These are phyloP conservation scores for Dipodomys spectabilis DNA, from an alignment of 2,113 vertebrate species.

Conservation along the genomic window DNA sequence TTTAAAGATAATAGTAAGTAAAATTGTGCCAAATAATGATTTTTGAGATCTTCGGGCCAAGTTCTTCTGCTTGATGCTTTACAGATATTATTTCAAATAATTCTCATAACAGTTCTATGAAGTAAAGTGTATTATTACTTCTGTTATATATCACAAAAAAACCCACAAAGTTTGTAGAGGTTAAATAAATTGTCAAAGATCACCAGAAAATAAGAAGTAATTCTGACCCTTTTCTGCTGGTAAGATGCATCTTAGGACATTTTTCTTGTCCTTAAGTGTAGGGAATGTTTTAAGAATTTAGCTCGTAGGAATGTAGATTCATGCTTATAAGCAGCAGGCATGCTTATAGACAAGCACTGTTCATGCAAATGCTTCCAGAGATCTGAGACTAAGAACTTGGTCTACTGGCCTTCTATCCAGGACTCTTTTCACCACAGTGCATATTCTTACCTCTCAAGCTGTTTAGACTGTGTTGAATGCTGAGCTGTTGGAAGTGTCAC, in stretches of 20 bases:
- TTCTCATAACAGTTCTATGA: neutral
- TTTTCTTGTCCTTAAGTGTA: neutral
- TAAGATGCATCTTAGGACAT: neutral
- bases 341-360: conserved; percentile 15
- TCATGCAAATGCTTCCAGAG: neutral
- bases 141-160: neutral
- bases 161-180: neutral
- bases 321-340: neutral
- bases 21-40: neutral
- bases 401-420: conserved; percentile 27
- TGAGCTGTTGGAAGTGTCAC: conserved; percentile 46
- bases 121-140: neutral
- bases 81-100: neutral
- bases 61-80: neutral
- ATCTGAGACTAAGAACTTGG: neutral
- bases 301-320: neutral
- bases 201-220: neutral
- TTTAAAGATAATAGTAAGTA: neutral
- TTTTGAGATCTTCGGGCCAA: neutral
- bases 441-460: conserved; percentile 66
- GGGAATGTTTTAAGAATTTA: neutral
- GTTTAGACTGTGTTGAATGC: conserved; percentile 28
- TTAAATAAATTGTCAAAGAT: neutral
- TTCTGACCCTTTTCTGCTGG: neutral
- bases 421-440: conserved; percentile 26